Evolutionary conservation across 2,888 invertebrate genomes (phyloP).

Genomic region (Loripinus fragilis): DNA sequence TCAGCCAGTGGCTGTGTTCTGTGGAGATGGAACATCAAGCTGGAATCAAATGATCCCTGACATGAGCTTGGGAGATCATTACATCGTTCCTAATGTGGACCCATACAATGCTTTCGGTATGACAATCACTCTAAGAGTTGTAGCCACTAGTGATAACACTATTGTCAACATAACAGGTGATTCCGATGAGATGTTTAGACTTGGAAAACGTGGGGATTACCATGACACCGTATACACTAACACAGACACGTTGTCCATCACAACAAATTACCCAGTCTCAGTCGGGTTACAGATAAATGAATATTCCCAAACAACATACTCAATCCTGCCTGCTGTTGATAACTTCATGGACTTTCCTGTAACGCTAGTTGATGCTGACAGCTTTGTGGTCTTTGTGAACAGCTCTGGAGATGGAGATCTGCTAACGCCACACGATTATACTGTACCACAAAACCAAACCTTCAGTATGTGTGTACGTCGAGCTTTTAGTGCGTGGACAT

Average conservation of each 20-base stretch:
- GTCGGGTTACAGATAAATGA: not conserved
- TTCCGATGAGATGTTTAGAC: not conserved
- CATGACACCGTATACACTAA: not conserved
- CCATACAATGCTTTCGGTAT: not conserved
- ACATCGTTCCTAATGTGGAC: constrained; percentile 21
- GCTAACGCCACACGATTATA: not conserved
- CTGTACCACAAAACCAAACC: not conserved
- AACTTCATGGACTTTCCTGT: constrained; percentile 1
- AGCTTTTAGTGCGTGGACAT: not conserved
- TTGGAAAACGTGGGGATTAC: constrained; percentile 37
- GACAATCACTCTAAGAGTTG: constrained; percentile 11
- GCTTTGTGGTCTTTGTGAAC: not conserved
- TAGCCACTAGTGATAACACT: constrained; percentile 37
- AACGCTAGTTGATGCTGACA: not conserved
- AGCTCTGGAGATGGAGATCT: not conserved
- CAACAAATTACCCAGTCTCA: not conserved
- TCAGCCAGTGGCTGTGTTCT: constrained; percentile 37
- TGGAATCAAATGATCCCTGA: constrained; percentile 42
- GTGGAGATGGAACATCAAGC: constrained; percentile 23
- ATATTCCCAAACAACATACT: not conserved
- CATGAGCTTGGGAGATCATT: constrained; percentile 34
- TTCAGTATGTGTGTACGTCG: not conserved
- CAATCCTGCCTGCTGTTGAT: not conserved
- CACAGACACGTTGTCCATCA: not conserved
- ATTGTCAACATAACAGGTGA: constrained; percentile 8